These are phyloP conservation scores for Myotis planiceps DNA, from an alignment of 2,797 vertebrate genomes.

Conservation along the genomic window DNA sequence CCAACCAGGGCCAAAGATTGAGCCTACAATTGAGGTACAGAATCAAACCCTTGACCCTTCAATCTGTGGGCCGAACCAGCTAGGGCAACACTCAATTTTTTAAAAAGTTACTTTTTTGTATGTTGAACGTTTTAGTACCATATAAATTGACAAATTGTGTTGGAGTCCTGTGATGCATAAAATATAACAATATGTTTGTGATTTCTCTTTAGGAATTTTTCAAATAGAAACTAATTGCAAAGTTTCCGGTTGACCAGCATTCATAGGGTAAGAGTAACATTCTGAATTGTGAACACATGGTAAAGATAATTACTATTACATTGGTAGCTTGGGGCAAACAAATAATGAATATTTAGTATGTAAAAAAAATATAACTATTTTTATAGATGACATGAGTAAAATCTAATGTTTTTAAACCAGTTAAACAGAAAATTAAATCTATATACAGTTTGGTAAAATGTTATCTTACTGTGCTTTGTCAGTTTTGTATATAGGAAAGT, in stretches of 20 bases:
- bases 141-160: slow-evolving; percentile 21
- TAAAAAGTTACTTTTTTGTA: background rate
- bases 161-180: slow-evolving; percentile 36
- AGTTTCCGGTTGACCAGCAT: slow-evolving; percentile 67
- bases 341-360: background rate
- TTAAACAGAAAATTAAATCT: slow-evolving; percentile 61
- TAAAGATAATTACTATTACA: slow-evolving; percentile 48
- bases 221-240: slow-evolving; percentile 64
- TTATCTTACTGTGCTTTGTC: slow-evolving; percentile 3
- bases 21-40: too few relatives aligned
- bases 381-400: slow-evolving; percentile 60
- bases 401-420: slow-evolving; percentile 23
- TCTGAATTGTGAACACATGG: slow-evolving; percentile 46
- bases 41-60: too few relatives aligned
- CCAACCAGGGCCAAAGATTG: too few relatives aligned
- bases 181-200: slow-evolving; percentile 63
- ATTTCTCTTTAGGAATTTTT: slow-evolving; percentile 75
- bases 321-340: slow-evolving; percentile 54
- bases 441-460: slow-evolving; percentile 33
- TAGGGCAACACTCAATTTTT: background rate
- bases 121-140: slow-evolving; percentile 28
- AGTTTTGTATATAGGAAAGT: slow-evolving; percentile 3
- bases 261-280: slow-evolving; percentile 67
- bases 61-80: too few relatives aligned
- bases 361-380: background rate